These are phyloP conservation scores for Ophthalmolycus amberensis DNA, from an alignment of 2,113 vertebrate species.

Conservation along the genomic window DNA sequence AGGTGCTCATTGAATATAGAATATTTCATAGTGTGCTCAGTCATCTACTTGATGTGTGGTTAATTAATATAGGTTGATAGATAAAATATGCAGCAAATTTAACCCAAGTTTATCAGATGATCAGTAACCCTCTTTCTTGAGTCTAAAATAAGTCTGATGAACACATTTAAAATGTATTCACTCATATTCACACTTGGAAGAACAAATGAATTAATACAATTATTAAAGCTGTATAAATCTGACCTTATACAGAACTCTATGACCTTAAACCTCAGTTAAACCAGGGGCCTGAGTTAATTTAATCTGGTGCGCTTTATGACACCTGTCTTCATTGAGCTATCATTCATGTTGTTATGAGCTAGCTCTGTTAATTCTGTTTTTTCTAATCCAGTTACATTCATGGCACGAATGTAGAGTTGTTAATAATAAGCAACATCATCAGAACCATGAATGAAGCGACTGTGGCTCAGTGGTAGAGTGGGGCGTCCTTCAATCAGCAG, in stretches of 20 bases:
- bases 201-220: background rate
- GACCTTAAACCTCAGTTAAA: no score
- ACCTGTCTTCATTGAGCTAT: background rate
- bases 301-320: background rate
- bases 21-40: background rate
- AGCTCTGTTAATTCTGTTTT: background rate
- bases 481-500: no score
- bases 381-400: background rate
- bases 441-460: no score
- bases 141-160: background rate
- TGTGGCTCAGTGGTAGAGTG: no score
- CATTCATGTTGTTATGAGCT: background rate
- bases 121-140: background rate
- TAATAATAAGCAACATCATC: no score
- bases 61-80: background rate
- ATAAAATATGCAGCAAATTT: background rate
- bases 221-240: background rate
- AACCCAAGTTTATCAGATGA: background rate
- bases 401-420: background rate
- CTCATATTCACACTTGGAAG: background rate
- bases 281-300: no score
- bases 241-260: no score
- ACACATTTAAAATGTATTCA: background rate
- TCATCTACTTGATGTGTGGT: background rate
- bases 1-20: background rate